Base-by-base conservation (phyloP, 2,888 invertebrate species). In the Agrotis ipsilon region DNA sequence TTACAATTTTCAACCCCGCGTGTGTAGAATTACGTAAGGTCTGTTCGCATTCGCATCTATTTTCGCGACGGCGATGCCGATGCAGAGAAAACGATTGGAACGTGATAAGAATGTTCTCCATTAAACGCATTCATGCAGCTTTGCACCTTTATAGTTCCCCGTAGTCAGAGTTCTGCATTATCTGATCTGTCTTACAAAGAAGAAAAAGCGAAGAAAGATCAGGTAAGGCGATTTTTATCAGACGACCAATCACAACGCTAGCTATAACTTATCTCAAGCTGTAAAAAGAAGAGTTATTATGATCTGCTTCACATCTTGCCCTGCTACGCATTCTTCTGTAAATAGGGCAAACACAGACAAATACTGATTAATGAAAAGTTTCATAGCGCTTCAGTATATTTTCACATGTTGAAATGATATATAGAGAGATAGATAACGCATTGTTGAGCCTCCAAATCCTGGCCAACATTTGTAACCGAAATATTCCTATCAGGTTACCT, bases 101-200 rank as follows among this genome's bases (percentile, higher is more conserved):
- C 73, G 79, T 81, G 75, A 48, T 65, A 18, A 58, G 60, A 75
- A 73, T 79, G 21, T 66, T 60, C 61, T 61, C 24, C 64, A 67
- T 62, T 45, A 60, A 63, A 72, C 16, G 54, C 68, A 72, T 70
- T 57, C 32, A 54, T 45, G 48, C 39, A 19, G 45, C 39, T 43
- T 45, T 69, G 64, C 54, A 55, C 32, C 32, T n/a, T 19, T 5
- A 55, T 39, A 39, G 39, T 39, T 39, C 9, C 11, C 39, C 11
- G 39, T 39, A 39, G 39, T 39, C 39, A 39, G 11, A 39, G 2
- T 39, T 39, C 39, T 2, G 39, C 39, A 32, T 32, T 39, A 11
- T 39, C 39, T 39, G 39, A 39, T 39, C 39, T 39, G 39, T 39
- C 39, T 39, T 39, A 39, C 39, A 39, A 39, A 39, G 39, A 39